Evolutionary conservation across 2,797 vertebrate genomes (phyloP), one percentile per base, ranked within the genome.

Genomic region (Heterohyrax brucei): DNA sequence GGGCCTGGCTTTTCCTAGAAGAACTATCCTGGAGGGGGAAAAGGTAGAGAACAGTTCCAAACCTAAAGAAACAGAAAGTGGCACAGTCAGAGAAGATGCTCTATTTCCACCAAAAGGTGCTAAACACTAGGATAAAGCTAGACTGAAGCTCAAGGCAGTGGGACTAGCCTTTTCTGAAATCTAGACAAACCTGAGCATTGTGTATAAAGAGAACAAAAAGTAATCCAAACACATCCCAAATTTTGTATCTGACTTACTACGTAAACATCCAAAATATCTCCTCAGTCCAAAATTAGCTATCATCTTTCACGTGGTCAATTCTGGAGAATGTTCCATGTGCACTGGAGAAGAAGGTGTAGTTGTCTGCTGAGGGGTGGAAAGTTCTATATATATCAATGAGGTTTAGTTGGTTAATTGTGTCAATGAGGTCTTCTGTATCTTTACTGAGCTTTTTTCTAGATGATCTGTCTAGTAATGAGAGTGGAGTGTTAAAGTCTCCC

Each of bases 211-310:
- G 73, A 61, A 50, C 26, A 28, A 83, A 28, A 59, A 7, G 1
- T 1, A 89, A 6, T 8, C 24, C 10, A 33, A 3, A 50, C 13
- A 26, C 79, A 50, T 73, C 26, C 30, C 46, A 50, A 68, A 9
- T 75, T 77, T 95, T 61, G 10, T 70, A 62, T 89, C 33, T 87
- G 28, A 80, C 64, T 91, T 92, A 48, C 39, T 82, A 84, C 59
- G 18, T 87, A 33, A 82, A 22, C 21, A 28, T 22, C 64, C 16
- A 53, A 24, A 85, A 53, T 24, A 9, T 89, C 90, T 94, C 33
- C 53, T 92, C 56, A 26, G 16, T 87, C 30, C 88, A 46, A 84
- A 73, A 24, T 50, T 19, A 59, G 53, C 30, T n/a, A 7, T 66
- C 79, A 59, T 88, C 62, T 59, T 68, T 22, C 12, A 70, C n/a